These are phyloP conservation scores for Hemitrygon akajei DNA, from an alignment of 2,797 vertebrate genomes.

Conservation along the genomic window DNA sequence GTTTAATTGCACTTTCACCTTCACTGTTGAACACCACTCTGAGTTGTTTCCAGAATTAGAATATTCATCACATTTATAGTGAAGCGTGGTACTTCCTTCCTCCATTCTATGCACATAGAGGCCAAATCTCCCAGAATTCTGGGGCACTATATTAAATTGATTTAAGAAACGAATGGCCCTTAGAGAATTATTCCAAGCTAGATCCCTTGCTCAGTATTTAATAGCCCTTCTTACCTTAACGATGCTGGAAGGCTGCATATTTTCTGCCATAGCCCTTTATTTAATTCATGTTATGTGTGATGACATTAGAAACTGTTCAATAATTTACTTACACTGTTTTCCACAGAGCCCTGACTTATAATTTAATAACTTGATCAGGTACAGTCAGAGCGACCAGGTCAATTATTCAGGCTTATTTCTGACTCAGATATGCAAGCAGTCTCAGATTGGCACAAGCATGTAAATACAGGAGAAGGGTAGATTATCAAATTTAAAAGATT, in stretches of 20 bases:
- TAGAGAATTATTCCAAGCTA: neutral
- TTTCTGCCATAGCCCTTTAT: neutral
- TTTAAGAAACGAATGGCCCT: neutral
- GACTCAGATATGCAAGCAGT: neutral
- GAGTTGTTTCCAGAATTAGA: neutral
- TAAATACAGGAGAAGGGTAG: neutral
- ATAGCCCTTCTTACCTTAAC: neutral
- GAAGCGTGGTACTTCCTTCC: neutral
- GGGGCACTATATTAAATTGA: neutral
- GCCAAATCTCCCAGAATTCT: neutral
- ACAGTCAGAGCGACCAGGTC: neutral
- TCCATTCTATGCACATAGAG: neutral
- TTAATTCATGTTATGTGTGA: neutral
- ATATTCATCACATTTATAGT: neutral
- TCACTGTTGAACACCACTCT: neutral
- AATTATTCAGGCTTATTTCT: neutral
- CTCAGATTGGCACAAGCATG: neutral
- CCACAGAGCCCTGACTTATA: neutral
- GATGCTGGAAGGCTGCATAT: neutral
- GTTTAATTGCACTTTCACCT: neutral
- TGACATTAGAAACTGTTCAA: neutral
- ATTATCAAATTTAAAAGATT: no score
- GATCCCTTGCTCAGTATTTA: neutral
- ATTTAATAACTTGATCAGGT: neutral
- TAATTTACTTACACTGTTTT: neutral